phyloP scores from a whole-genome alignment of 2,113 vertebrate genomes.

The Boulengeromyrus knoepffleri region DNA sequence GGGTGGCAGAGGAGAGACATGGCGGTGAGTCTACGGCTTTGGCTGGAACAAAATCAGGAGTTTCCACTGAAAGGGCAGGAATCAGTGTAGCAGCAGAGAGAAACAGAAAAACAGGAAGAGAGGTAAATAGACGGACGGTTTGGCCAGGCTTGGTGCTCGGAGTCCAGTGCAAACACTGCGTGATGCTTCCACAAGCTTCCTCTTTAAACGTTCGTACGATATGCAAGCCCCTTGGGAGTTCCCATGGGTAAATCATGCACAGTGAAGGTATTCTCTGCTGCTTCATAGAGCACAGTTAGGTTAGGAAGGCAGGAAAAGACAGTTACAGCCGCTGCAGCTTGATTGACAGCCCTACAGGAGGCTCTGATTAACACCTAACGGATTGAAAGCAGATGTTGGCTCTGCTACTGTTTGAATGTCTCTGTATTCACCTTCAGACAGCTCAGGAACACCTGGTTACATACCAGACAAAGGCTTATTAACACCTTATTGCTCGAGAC shows the following conservation, averaged over 20 bases:
- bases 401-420: slow-evolving; percentile 49
- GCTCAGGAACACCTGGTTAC: slow-evolving; percentile 48
- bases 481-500: neutral
- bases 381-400: slow-evolving; percentile 60
- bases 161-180: slow-evolving; percentile 1
- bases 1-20: slow-evolving; percentile 9
- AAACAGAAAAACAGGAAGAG: slow-evolving; percentile 17
- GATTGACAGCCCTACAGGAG: slow-evolving; percentile 56
- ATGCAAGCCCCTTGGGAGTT: slow-evolving; percentile 10
- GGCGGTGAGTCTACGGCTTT: slow-evolving; percentile 35
- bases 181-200: slow-evolving; percentile 10
- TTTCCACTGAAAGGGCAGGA: neutral
- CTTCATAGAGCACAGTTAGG: slow-evolving; percentile 14
- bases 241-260: slow-evolving; percentile 11
- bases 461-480: neutral
- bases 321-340: neutral
- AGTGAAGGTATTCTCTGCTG: slow-evolving; percentile 28
- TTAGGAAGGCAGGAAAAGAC: neutral
- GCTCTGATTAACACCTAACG: slow-evolving; percentile 38
- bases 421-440: slow-evolving; percentile 49
- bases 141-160: neutral
- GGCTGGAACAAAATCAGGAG: neutral
- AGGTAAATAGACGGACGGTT: neutral
- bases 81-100: neutral
- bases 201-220: slow-evolving; percentile 16